These are phyloP conservation scores for Ridgeia piscesae DNA, from an alignment of 1,140 invertebrate species.

Conservation along the genomic window DNA sequence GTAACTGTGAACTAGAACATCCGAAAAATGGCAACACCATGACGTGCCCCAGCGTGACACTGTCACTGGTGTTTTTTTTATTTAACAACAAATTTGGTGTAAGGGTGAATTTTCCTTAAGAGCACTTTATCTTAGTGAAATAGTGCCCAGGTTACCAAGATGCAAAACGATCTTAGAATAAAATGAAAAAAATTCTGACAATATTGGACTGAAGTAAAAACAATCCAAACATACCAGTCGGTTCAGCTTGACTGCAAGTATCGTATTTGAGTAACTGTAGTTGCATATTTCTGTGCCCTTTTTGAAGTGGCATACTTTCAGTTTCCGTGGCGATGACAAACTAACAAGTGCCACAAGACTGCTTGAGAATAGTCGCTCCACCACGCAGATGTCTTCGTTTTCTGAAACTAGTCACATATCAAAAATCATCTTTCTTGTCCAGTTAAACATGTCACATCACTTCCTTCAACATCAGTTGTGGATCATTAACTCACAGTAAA, in stretches of 20 bases:
- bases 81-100: too few species aligned
- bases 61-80: too few species aligned
- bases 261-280: conserved; percentile 97
- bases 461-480: neutral
- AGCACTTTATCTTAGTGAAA: too few species aligned
- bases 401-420: conserved; percentile 56
- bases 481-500: neutral
- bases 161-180: neutral
- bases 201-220: neutral
- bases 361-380: conserved; percentile 95
- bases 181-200: neutral
- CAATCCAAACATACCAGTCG: conserved; percentile 74
- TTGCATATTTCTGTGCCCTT: conserved; percentile 98
- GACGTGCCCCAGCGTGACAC: too few species aligned
- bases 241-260: conserved; percentile 94
- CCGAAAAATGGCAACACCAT: too few species aligned
- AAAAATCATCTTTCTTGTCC: neutral
- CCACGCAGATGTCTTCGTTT: conserved; percentile 86
- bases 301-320: conserved; percentile 97
- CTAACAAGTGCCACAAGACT: conserved; percentile 94
- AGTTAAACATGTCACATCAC: neutral
- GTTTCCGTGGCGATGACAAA: conserved; percentile 84
- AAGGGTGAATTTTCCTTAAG: too few species aligned
- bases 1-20: too few species aligned
- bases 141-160: neutral